phyloP scores from a whole-genome alignment of 1,140 invertebrate species.

The Charaxes varanes region DNA sequence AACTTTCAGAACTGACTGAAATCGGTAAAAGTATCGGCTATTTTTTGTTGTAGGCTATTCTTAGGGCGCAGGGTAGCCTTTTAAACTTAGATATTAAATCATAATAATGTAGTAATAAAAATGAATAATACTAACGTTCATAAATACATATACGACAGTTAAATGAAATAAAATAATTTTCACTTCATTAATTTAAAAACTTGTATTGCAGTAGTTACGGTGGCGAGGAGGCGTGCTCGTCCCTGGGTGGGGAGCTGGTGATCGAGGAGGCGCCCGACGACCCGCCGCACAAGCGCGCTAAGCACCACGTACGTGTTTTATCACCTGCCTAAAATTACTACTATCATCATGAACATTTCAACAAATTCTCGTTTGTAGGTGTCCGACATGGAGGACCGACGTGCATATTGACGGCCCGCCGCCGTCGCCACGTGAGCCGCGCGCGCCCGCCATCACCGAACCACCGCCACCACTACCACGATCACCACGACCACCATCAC shows the following conservation, averaged over 20 bases:
- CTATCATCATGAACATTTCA: too few relatives aligned
- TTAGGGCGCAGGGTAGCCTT: too few relatives aligned
- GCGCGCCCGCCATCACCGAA: background rate
- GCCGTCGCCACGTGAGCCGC: conserved; percentile 18
- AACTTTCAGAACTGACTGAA: too few relatives aligned
- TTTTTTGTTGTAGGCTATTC: too few relatives aligned
- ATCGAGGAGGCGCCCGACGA: conserved; percentile 59
- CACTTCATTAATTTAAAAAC: background rate
- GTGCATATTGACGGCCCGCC: conserved; percentile 52
- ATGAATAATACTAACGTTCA: too few relatives aligned
- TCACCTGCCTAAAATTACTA: too few relatives aligned
- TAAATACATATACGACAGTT: too few relatives aligned
- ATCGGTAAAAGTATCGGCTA: too few relatives aligned
- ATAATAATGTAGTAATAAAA: too few relatives aligned
- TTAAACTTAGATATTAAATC: too few relatives aligned
- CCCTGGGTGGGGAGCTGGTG: conserved; percentile 57
- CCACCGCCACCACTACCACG: background rate
- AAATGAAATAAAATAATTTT: too few relatives aligned
- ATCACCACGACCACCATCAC: background rate
- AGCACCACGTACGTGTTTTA: conserved; percentile 31
- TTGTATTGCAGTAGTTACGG: conserved; percentile 38
- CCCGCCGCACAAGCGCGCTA: conserved; percentile 47
- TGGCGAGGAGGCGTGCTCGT: conserved; percentile 43
- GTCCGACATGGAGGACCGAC: conserved; percentile 54
- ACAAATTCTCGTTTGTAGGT: conserved; percentile 32